Percentiles rank a stretch among this genome's conserved stretches.
These are phyloP conservation scores for Mobula hypostoma DNA, from an alignment of 2,113 vertebrate genomes.

Conservation along the genomic window DNA sequence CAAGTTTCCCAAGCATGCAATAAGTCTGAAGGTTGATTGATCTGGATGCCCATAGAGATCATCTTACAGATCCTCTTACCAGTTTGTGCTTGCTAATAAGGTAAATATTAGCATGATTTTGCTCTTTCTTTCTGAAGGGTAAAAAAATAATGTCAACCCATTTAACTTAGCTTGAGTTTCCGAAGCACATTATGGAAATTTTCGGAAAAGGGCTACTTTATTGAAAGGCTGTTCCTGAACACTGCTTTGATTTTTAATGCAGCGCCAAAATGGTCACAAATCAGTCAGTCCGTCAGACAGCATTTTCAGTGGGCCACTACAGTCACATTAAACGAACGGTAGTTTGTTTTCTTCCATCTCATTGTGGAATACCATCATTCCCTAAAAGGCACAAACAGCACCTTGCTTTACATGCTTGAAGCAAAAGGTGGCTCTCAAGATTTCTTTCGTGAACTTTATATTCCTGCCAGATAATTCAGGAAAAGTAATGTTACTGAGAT, in stretches of 20 bases:
- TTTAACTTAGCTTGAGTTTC: background rate
- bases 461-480: background rate
- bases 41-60: background rate
- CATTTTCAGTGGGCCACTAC: background rate
- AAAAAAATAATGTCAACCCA: background rate
- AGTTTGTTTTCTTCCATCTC: background rate
- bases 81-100: slow-evolving; percentile 10
- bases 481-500: background rate
- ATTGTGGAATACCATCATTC: background rate
- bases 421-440: background rate
- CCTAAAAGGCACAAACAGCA: background rate
- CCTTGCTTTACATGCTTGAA: background rate
- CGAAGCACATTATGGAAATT: background rate
- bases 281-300: background rate
- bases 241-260: background rate
- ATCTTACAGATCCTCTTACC: background rate
- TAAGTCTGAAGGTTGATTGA: slow-evolving; percentile 12
- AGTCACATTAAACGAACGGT: background rate
- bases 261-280: background rate
- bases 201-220: background rate
- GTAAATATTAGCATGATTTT: background rate
- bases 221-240: background rate
- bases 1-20: slow-evolving; percentile 3
- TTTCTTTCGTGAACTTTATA: background rate
- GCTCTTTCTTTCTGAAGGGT: background rate